A percentile compares a stretch with the other conserved stretches of the same genome.
phyloP scores from a whole-genome alignment of 2,888 invertebrate species.

The Scaptomyza cyrtandrae region DNA sequence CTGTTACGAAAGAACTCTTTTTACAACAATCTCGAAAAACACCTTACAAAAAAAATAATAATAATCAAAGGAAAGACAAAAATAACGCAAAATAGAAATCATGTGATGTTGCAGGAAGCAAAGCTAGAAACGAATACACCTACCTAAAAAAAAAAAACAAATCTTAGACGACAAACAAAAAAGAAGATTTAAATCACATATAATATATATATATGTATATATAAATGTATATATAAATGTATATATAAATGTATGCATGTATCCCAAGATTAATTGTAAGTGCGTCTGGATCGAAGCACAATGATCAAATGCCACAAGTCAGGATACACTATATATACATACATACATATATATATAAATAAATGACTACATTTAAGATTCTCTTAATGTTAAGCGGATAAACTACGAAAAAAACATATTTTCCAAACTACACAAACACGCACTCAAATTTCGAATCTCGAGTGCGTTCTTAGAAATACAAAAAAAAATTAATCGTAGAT shows the following conservation, averaged over 20 bases:
- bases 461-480: conserved; percentile 17
- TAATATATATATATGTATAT: neutral
- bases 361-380: conserved; percentile 36
- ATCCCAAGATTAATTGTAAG: conserved; percentile 36
- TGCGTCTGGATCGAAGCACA: conserved; percentile 32
- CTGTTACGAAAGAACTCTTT: conserved; percentile 49
- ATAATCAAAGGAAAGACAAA: conserved; percentile 15
- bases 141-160: conserved; percentile 63
- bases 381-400: conserved; percentile 37
- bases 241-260: neutral
- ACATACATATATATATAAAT: conserved; percentile 18
- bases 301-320: conserved; percentile 37
- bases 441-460: neutral
- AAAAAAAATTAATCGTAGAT: conserved; percentile 8
- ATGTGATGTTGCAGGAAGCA: conserved; percentile 77
- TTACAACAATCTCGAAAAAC: conserved; percentile 49
- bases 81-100: conserved; percentile 56
- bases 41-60: conserved; percentile 11
- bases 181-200: conserved; percentile 11
- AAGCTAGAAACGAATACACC: conserved; percentile 78
- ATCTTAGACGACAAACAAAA: conserved; percentile 9
- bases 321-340: conserved; percentile 23
- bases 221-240: neutral
- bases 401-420: conserved; percentile 30
- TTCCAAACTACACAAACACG: conserved; percentile 22